A percentile compares a stretch with the other conserved stretches of the same genome.
phyloP scores from a whole-genome alignment of 2,888 invertebrate genomes.

The Nasonia oneida region DNA sequence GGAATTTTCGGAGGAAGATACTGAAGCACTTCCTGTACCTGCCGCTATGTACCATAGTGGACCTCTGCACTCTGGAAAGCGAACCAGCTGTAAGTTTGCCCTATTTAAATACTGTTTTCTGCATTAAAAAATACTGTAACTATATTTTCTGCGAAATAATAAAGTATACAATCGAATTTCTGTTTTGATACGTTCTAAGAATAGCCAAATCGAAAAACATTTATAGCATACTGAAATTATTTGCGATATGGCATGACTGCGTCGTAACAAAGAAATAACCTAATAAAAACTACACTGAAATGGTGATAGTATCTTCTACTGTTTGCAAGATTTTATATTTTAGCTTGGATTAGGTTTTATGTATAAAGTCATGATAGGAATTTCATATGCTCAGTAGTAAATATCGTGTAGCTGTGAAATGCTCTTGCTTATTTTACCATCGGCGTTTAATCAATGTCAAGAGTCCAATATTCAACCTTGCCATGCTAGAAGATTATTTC shows the following conservation, averaged over 20 bases:
- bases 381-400: too few species aligned
- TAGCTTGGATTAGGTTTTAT: too few species aligned
- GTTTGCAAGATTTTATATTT: too few species aligned
- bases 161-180: too few species aligned
- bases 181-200: too few species aligned
- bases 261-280: neutral
- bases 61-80: conserved; percentile 71
- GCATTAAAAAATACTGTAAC: neutral
- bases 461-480: neutral
- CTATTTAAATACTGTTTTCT: neutral
- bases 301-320: too few species aligned
- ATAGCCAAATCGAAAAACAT: neutral
- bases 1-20: conserved; percentile 67
- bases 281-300: neutral
- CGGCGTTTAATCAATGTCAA: neutral
- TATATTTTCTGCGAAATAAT: too few species aligned
- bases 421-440: neutral
- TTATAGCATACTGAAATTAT: neutral
- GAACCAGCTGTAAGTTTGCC: conserved; percentile 73
- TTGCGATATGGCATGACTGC: neutral
- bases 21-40: conserved; percentile 72
- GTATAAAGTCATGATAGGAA: neutral
- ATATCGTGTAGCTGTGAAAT: neutral
- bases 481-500: neutral
- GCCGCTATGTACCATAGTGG: conserved; percentile 69